Evolutionary conservation across 2,797 vertebrate genomes (phyloP).

Genomic region (Labroides dimidiatus): DNA sequence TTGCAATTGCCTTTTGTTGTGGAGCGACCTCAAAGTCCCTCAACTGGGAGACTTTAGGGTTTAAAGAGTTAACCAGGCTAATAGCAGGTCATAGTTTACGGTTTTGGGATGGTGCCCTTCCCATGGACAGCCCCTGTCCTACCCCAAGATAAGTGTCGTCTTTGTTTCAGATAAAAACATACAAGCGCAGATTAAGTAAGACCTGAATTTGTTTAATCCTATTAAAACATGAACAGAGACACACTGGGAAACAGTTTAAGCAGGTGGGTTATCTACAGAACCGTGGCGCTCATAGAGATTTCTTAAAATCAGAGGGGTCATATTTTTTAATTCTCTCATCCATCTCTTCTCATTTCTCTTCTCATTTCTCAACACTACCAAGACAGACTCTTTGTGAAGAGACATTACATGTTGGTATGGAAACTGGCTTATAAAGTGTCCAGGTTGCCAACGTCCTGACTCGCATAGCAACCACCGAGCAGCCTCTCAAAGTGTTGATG

Average conservation of each 20-base stretch:
- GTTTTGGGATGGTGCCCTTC: no score
- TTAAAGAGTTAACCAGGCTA: no score
- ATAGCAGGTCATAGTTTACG: no score
- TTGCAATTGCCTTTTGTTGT: no score
- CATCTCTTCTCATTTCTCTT: constrained; percentile 29
- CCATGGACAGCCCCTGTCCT: no score
- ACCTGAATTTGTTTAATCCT: no score
- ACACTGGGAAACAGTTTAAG: neutral
- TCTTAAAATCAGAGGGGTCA: constrained; percentile 9
- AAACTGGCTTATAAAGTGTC: constrained; percentile 75
- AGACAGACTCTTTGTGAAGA: constrained; percentile 51
- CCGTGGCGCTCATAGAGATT: constrained; percentile 10
- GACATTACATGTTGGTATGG: constrained; percentile 76
- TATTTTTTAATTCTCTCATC: constrained; percentile 24
- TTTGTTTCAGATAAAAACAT: no score
- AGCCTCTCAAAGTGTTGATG: constrained; percentile 54
- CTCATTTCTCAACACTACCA: constrained; percentile 26
- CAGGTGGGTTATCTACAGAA: constrained; percentile 7
- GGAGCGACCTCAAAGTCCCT: no score
- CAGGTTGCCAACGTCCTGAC: constrained; percentile 72
- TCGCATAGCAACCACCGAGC: constrained; percentile 75
- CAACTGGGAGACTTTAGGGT: no score
- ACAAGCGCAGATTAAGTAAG: no score
- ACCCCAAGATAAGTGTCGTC: no score
- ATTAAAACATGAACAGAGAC: neutral